Conservation (phyloP, 2,888 invertebrate genomes). For the Chloroclysta siterata region DNA sequence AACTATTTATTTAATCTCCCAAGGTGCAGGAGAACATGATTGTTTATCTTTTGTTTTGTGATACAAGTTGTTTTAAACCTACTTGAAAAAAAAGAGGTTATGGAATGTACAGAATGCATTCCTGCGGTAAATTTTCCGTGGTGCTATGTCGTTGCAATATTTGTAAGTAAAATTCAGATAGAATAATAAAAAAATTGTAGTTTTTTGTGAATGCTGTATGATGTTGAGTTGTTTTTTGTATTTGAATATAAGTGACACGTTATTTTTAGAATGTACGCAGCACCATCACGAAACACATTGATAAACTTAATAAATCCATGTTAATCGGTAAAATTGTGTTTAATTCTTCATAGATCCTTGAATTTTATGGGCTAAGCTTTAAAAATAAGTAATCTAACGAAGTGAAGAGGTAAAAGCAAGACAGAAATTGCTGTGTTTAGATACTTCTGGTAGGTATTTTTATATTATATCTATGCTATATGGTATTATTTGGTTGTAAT, state of each 20-base stretch:
- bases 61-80: slow-evolving; percentile 41
- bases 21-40: slow-evolving; percentile 45
- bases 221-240: slow-evolving; percentile 61
- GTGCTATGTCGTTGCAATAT: slow-evolving; percentile 52
- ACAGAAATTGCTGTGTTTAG: no score
- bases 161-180: slow-evolving; percentile 19
- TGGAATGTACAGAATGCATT: slow-evolving; percentile 4
- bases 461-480: no score
- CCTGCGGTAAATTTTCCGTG: slow-evolving; percentile 31
- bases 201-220: slow-evolving; percentile 46
- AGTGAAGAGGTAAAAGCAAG: no score
- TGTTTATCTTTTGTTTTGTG: slow-evolving; percentile 60
- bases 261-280: slow-evolving; percentile 73
- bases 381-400: neutral
- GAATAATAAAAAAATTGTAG: slow-evolving; percentile 19
- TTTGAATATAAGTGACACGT: slow-evolving; percentile 61
- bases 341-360: slow-evolving; percentile 31
- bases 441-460: no score
- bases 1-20: slow-evolving; percentile 52
- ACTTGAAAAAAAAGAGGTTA: neutral
- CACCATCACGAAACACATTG: slow-evolving; percentile 80
- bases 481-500: no score
- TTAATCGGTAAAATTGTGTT: slow-evolving; percentile 65
- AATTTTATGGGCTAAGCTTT: neutral
- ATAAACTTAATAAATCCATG: slow-evolving; percentile 82